These are phyloP conservation scores for Lasioglossum figueresi DNA, from an alignment of 2,888 invertebrate species.

Conservation along the genomic window DNA sequence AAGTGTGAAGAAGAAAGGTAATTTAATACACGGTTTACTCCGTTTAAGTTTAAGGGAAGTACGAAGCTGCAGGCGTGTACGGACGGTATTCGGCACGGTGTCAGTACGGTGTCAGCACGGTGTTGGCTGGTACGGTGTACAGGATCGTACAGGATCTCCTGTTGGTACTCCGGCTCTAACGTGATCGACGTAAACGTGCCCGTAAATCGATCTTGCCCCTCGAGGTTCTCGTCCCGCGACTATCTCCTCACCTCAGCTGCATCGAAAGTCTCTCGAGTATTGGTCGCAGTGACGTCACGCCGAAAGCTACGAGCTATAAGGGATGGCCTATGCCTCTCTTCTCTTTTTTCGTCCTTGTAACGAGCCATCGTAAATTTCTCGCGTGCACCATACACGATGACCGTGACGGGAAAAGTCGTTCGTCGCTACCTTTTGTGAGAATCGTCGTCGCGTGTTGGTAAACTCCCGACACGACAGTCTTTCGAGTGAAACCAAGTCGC, in stretches of 20 bases:
- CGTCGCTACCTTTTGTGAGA: slow-evolving; percentile 30
- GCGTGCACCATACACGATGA: slow-evolving; percentile 14
- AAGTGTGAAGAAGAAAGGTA: slow-evolving; percentile 61
- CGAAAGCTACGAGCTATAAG: slow-evolving; percentile 48
- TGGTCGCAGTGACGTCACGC: slow-evolving; percentile 67
- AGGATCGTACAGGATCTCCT: neutral
- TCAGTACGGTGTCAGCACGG: neutral
- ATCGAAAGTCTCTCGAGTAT: slow-evolving; percentile 37
- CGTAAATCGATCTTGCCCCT: slow-evolving; percentile 56
- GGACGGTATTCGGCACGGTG: neutral
- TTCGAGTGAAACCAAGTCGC: slow-evolving; percentile 36
- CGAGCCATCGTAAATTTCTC: slow-evolving; percentile 23
- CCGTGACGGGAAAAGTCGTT: neutral
- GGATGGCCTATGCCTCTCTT: slow-evolving; percentile 54
- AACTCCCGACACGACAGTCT: slow-evolving; percentile 21
- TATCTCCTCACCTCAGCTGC: slow-evolving; percentile 44
- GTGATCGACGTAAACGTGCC: slow-evolving; percentile 55
- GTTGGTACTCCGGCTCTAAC: neutral
- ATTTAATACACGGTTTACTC: slow-evolving; percentile 36
- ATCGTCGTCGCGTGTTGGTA: slow-evolving; percentile 8
- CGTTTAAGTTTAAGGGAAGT: neutral
- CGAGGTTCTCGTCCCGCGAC: slow-evolving; percentile 42
- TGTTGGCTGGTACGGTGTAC: neutral
- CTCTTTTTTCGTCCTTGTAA: slow-evolving; percentile 27
- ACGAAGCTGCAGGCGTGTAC: neutral